Evolutionary conservation across 2,888 invertebrate genomes (phyloP), one percentile per base, ranked within the genome.

Genomic region (Agriopis leucophaearia): DNA sequence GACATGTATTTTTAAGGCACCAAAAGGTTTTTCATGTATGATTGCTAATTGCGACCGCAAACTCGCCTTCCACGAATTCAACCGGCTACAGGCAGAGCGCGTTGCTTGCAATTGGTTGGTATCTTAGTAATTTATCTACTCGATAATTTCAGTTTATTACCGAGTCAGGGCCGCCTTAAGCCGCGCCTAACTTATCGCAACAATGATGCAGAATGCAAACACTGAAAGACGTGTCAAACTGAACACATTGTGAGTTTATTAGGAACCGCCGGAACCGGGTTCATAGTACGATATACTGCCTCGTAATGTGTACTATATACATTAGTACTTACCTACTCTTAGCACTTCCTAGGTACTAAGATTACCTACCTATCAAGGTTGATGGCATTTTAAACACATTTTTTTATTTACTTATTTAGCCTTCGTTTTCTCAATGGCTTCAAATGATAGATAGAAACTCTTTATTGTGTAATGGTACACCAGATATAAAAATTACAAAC

Each of bases 11-110:
- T 64, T 51, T 55, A 60, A 36, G 45, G 6, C 54, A 52, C 35
- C 47, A 47, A 70, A 61, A 57, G 12, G 38, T 71, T 76, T 78
- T 76, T 52, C 52, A 75, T 59, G 65, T 64, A 64, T 27, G 27
- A 27, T 64, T 61, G 75, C 62, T 81, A 81, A 80, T 62, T 68
- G 68, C 61, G 70, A 66, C 36, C 67, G 64, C 65, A 75, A 72
- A 79, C 62, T 58, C 47, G 67, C 51, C 66, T 64, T 66, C 45
- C 78, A 74, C 73, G 75, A 73, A 68, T 36, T 64, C 44, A 70
- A 65, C 72, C 65, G 74, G 76, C 64, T 77, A 13, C 36, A 73
- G 69, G 78, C 74, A 63, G 75, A 73, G 42, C 56, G 40, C 66
- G 12, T 70, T 60, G 70, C 66, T 62, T 63, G 48, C 71, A 77